Base-by-base conservation (phyloP, 1,140 invertebrate genomes). In the Heterodera carotae region DNA sequence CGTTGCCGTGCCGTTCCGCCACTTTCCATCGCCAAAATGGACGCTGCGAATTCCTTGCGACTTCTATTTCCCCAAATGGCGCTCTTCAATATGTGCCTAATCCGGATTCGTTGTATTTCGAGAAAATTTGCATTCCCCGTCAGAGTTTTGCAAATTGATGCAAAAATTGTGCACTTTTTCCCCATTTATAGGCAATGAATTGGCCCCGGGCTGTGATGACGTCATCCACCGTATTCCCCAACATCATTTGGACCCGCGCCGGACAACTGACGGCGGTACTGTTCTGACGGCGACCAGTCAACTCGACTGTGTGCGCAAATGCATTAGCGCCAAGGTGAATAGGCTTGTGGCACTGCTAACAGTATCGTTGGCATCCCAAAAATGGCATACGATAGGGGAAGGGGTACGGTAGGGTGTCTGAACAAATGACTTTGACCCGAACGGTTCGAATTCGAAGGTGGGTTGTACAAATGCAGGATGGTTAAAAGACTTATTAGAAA, bases 101-200 rank as follows among this genome's bases (percentile, higher is more conserved):
- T 48, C 69, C 70, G 5, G 70, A 84, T 48, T 80, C 76, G 64
- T 43, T 82, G 29, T 82, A 82, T 39, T 82, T 82, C 69, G 81
- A 82, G 56, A 82, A 82, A 69, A 60, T 84, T 53, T 82, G 81
- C 69, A 84, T 82, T 68, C 59, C 78, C 34, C 53, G 81, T 82
- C 31, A 60, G 43, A 29, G 15, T 36, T 77, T 77, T 18, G 10
- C 27, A 60, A 78, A 8, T 67, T n/a, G 36, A 48, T 39, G 22
- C 29, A 27, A n/a, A 39, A 8, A 48, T 64, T 29, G 5, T 15
- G 15, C 0, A 5, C 71, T 36, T 2, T 2, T 2, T 29, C 15
- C 48, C 75, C 53, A 39, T 6, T 43, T 43, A 43, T 7, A 82
- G 82, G 69, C 31, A 33, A 34, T 22, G 81, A 82, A 22, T 36